These are phyloP conservation scores for Chorisops tibialis DNA, from an alignment of 2,888 invertebrate genomes.

Conservation along the genomic window DNA sequence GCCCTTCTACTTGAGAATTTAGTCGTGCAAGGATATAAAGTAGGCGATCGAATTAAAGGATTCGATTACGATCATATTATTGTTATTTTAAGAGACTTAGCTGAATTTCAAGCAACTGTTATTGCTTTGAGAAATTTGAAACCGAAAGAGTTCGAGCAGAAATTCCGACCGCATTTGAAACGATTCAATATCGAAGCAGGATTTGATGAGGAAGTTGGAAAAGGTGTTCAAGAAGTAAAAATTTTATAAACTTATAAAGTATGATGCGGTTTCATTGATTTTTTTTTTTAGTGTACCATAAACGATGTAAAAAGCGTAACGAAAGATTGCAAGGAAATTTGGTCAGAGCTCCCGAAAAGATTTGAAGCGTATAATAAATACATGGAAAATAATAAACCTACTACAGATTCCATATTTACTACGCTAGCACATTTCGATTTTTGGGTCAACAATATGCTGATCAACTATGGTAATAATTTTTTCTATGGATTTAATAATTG, in stretches of 20 bases:
- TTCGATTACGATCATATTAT: conserved; percentile 55
- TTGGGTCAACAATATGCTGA: conserved; percentile 63
- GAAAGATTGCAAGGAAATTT: neutral
- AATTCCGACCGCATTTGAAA: conserved; percentile 49
- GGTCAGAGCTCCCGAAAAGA: neutral
- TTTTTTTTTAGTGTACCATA: neutral
- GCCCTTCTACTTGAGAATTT: conserved; percentile 59
- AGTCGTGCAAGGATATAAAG: conserved; percentile 54
- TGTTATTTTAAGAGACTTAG: conserved; percentile 54
- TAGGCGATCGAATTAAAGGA: conserved; percentile 54
- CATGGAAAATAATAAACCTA: neutral
- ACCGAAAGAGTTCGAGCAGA: conserved; percentile 51
- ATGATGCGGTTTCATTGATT: too few relatives aligned
- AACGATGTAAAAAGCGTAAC: neutral
- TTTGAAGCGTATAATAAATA: neutral
- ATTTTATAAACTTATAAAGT: neutral
- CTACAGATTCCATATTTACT: conserved; percentile 45
- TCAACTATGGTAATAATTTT: conserved; percentile 49
- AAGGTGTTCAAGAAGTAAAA: conserved; percentile 15
- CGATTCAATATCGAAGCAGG: conserved; percentile 35
- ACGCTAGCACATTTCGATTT: conserved; percentile 59
- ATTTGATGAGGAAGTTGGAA: conserved; percentile 4
- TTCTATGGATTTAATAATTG: neutral
- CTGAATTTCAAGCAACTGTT: conserved; percentile 58
- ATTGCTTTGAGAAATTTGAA: conserved; percentile 56